These are phyloP conservation scores for Sesia apiformis DNA, from an alignment of 2,888 invertebrate genomes.

Conservation along the genomic window DNA sequence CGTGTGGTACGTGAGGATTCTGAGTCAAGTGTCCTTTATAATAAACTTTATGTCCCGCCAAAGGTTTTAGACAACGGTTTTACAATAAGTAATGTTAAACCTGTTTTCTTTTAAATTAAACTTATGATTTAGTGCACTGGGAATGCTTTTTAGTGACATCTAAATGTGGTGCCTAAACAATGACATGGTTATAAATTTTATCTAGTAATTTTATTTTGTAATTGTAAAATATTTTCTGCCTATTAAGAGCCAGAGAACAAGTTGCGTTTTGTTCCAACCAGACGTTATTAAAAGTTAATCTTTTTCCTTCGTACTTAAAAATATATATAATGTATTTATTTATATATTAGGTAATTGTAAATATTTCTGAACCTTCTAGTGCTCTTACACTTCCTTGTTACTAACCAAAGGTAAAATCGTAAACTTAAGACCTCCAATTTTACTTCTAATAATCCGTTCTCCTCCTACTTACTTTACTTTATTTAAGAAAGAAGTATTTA, in stretches of 20 bases:
- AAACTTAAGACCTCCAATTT: too few species aligned
- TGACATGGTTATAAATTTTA: conserved; percentile 38
- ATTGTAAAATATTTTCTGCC: background rate
- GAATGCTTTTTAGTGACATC: conserved; percentile 52
- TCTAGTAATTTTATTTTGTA: background rate
- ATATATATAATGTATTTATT: too few species aligned
- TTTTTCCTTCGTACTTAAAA: too few species aligned
- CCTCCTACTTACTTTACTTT: too few species aligned
- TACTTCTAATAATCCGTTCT: too few species aligned
- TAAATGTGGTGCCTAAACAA: conserved; percentile 47
- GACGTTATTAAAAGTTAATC: background rate
- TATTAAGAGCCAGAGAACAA: background rate
- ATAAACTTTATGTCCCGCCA: conserved; percentile 50
- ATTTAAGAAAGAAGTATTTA: too few species aligned
- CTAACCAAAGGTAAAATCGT: too few species aligned
- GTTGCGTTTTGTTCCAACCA: too few species aligned
- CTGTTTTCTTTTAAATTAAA: conserved; percentile 43
- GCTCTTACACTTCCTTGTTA: too few species aligned
- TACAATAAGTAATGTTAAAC: conserved; percentile 34
- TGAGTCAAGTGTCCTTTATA: conserved; percentile 58
- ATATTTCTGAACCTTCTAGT: too few species aligned
- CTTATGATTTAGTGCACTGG: conserved; percentile 61
- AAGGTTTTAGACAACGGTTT: conserved; percentile 48
- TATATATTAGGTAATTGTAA: too few species aligned
- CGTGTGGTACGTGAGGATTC: conserved; percentile 45